Percentiles rank a stretch among this genome's conserved stretches.
phyloP scores from a whole-genome alignment of 2,113 vertebrate species.

The Microcebus jonahi region DNA sequence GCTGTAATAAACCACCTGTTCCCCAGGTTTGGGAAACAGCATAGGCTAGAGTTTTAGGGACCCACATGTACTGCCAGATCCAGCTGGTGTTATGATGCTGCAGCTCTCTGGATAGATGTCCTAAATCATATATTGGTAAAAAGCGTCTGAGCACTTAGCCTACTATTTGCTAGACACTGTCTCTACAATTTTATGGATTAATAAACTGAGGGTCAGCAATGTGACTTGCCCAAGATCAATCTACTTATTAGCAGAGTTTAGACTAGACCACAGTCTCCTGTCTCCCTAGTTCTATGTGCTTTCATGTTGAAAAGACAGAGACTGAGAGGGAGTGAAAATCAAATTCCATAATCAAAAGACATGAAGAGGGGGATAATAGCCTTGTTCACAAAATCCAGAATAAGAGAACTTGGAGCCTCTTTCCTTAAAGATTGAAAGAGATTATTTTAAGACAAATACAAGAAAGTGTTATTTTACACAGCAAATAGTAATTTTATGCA shows the following conservation, averaged over 20 bases:
- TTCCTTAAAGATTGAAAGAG: neutral
- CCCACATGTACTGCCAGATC: neutral
- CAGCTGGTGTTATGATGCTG: neutral
- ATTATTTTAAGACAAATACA: conserved; percentile 1
- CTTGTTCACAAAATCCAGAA: neutral
- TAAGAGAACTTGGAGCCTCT: neutral
- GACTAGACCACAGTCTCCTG: neutral
- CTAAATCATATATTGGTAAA: neutral
- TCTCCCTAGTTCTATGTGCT: neutral
- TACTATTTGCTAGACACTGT: neutral
- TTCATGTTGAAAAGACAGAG: neutral
- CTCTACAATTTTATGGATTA: neutral
- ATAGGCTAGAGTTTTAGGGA: neutral
- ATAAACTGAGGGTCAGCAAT: neutral
- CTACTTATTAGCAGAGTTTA: neutral
- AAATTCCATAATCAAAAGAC: neutral
- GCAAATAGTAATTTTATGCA: neutral
- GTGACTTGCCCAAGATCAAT: neutral
- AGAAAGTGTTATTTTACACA: neutral
- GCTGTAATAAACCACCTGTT: neutral
- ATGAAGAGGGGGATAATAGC: neutral
- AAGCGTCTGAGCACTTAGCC: neutral
- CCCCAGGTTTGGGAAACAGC: neutral
- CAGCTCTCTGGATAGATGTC: neutral
- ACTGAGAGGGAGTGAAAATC: neutral